Conservation (phyloP, 2,113 vertebrate genomes). For the Amia ocellicauda region DNA sequence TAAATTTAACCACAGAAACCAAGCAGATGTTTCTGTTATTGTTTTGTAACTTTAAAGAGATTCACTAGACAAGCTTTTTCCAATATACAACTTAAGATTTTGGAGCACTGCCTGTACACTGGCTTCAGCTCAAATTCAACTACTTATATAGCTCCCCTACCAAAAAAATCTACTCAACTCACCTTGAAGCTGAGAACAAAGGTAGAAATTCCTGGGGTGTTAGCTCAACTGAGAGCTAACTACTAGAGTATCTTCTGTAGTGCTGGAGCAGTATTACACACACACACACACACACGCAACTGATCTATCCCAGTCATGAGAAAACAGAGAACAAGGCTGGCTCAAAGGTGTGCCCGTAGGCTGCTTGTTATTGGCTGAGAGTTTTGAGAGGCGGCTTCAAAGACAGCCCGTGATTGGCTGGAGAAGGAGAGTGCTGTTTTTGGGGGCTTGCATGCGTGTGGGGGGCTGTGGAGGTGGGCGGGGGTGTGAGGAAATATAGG, state of each 20-base stretch:
- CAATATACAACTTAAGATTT: too few species aligned
- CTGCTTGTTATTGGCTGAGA: slow-evolving; percentile 49
- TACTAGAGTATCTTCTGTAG: slow-evolving; percentile 19
- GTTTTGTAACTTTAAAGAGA: too few species aligned
- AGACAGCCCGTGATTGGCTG: slow-evolving; percentile 49
- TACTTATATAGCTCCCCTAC: too few species aligned
- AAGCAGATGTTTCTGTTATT: too few species aligned
- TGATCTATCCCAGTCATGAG: slow-evolving; percentile 43
- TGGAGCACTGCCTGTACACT: too few species aligned
- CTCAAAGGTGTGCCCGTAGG: slow-evolving; percentile 61
- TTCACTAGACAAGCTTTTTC: too few species aligned
- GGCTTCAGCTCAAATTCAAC: too few species aligned
- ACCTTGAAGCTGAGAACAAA: slow-evolving; percentile 50
- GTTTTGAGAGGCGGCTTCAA: slow-evolving; percentile 40
- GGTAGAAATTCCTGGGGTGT: slow-evolving; percentile 21
- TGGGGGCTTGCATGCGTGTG: slow-evolving; percentile 34
- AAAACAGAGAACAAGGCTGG: slow-evolving; percentile 45
- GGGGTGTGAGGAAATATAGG: too few species aligned
- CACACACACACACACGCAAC: slow-evolving; percentile 31
- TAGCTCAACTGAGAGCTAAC: slow-evolving; percentile 27
- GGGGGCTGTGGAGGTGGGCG: slow-evolving; percentile 41
- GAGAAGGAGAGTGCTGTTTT: slow-evolving; percentile 24
- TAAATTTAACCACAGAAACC: too few species aligned
- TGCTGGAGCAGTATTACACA: slow-evolving; percentile 10
- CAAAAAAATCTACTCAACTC: too few species aligned